Evolutionary conservation across 2,888 invertebrate genomes (phyloP), one percentile per base, ranked within the genome.

Genomic region (Cartodere bifasciata): DNA sequence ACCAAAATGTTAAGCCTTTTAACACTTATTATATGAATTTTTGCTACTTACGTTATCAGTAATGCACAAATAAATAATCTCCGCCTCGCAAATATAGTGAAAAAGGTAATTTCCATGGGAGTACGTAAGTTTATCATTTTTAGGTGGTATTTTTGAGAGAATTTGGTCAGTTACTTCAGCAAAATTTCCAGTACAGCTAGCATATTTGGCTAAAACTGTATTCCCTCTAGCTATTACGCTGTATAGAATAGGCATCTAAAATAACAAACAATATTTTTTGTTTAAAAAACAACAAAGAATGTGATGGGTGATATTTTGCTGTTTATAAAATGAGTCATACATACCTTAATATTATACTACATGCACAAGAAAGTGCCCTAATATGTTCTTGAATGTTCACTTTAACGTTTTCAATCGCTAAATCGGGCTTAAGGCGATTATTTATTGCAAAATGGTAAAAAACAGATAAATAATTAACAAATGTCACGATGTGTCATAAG

Each of bases 81-180:
- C 70, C 53, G 85, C 78, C 58, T 91, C 90, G 44, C 76, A 75
- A 41, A 88, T 75, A 51, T 92, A 94, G 54, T 94, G 92, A 54
- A 92, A 92, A 36, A 92, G 63, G 57, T 90, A 94, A 53, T 79
- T 86, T 52, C 86, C 87, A 64, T 94, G 91, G 2, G 88, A 81
- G 54, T 92, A 91, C 1, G 92, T 92, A 41, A 92, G 67, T 57
- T 88, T 91, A 44, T 87, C 82, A 66, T 91, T 80, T 37, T 85
- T 79, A n/a, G 80, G 72, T 12, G 83, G 74, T 52, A 94, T 92
- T 63, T 84, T 87, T 2, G 77, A 67, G 32, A 94, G 65, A 39
- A 94, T 83, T 56, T 88, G 87, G 56, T 91, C 88, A 1, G 90
- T 85, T 4, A 94, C 88, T 66, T 94, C 92, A 2, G 82, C 80